Evolutionary conservation across 2,797 vertebrate genomes (phyloP).

Genomic region (Phataginus tricuspis): DNA sequence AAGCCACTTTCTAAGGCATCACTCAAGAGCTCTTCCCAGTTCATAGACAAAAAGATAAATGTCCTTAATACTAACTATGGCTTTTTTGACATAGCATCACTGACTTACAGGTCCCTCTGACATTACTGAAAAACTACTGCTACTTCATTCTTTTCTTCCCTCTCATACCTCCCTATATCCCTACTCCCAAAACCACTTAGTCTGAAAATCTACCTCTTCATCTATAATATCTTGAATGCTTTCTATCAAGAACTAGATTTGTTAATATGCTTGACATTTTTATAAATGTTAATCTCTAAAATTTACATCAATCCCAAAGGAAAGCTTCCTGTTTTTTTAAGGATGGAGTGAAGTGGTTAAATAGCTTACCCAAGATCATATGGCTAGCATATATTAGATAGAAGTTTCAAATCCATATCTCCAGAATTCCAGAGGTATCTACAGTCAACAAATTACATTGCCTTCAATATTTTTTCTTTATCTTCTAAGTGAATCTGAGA

Average conservation of each 20-base stretch:
- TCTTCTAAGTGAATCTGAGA: neutral
- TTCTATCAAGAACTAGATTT: neutral
- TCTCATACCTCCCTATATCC: neutral
- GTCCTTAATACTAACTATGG: neutral
- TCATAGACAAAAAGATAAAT: neutral
- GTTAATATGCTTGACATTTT: neutral
- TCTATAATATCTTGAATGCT: neutral
- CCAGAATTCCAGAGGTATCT: neutral
- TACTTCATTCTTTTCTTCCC: neutral
- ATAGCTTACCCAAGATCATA: neutral
- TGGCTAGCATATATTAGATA: neutral
- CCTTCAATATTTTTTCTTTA: neutral
- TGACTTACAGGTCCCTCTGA: neutral
- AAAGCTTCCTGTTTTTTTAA: neutral
- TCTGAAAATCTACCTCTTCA: neutral
- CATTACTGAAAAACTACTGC: neutral
- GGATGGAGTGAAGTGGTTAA: neutral
- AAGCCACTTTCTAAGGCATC: neutral
- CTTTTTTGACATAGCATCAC: neutral
- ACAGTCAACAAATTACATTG: neutral
- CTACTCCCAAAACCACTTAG: neutral
- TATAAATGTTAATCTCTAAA: neutral
- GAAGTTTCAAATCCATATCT: neutral
- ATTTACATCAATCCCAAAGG: neutral
- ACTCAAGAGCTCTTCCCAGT: neutral